A percentile compares a stretch with the other conserved stretches of the same genome.
Conservation (phyloP, 2,888 invertebrate species). For the Drosophila suboccidentalis region DNA sequence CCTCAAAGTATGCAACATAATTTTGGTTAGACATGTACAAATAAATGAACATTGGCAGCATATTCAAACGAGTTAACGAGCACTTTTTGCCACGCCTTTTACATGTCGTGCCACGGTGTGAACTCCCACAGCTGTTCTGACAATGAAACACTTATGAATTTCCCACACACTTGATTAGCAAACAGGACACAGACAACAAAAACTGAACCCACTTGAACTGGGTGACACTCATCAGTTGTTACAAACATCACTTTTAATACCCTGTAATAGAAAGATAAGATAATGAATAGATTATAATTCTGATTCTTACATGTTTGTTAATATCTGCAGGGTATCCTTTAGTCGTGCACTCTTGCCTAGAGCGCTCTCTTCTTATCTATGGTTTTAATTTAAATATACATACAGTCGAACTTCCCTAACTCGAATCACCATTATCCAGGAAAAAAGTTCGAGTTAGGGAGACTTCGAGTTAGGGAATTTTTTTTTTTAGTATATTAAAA, state of each 20-base stretch:
- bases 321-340: too few species aligned
- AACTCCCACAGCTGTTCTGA: slow-evolving; percentile 40
- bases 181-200: slow-evolving; percentile 14
- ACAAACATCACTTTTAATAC: not conserved
- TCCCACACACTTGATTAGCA: slow-evolving; percentile 25
- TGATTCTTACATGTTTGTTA: too few species aligned
- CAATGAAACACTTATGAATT: slow-evolving; percentile 28
- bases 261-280: too few species aligned
- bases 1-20: slow-evolving; percentile 34
- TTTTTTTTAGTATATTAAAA: too few species aligned
- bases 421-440: too few species aligned
- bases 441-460: too few species aligned
- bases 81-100: slow-evolving; percentile 60
- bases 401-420: too few species aligned
- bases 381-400: too few species aligned
- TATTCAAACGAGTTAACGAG: slow-evolving; percentile 24
- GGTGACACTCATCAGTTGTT: not conserved
- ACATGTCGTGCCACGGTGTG: slow-evolving; percentile 30
- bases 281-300: too few species aligned
- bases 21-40: not conserved
- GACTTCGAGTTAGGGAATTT: too few species aligned
- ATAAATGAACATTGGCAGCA: not conserved
- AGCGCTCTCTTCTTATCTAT: too few species aligned
- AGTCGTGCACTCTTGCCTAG: too few species aligned
- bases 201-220: slow-evolving; percentile 6